Evolutionary conservation across 64 coral and sea anemone genomes (phyloP), one percentile per base, ranked within the genome.

Genomic region (Anthopleura sola): DNA sequence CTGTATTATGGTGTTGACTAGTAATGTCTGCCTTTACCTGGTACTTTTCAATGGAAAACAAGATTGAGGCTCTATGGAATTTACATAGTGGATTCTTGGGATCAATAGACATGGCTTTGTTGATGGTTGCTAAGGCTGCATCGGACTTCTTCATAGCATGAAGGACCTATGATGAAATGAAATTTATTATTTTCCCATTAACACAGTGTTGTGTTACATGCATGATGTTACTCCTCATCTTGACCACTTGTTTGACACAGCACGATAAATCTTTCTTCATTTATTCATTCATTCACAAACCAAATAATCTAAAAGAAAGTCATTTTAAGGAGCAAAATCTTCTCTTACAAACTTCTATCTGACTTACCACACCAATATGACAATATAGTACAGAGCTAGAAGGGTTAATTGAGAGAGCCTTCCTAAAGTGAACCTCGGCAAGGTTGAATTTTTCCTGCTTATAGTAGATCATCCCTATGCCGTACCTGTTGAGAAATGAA

Each of bases 361-460:
- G n/a, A 95, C 97, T 92, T 68, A 99, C 97, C 97, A 99, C 97
- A 68, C 97, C 97, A 49, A 99, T 89, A 90, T 99, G 97, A 38
- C 93, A 95, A 53, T 92, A 91, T 18, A 99, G 84, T 38, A 99
- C 97, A 68, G 97, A 99, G 55, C 97, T 99, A 9, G 97, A 99
- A 16, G 92, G 97, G 64, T 99, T 94, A 56, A 99, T 95, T 68
- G 92, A 90, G 2, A 99, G 53, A 6, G 97, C 97, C 90, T 99
- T 99, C 54, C 87, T 92, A 46, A 95, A 99, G 64, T 94, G 97
- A 87, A 99, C 91, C 84, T 99, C 97, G 55, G 93, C 93, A 75
- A 99, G 78, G 48, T 92, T 98, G 66, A 94, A 98, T 69, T 98
- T 98, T 66, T 98, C 96, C 74, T 98, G 96, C 53, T 98, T 98